Conservation (phyloP, 2,113 vertebrate genomes). For the Daphoenositta chrysoptera region DNA sequence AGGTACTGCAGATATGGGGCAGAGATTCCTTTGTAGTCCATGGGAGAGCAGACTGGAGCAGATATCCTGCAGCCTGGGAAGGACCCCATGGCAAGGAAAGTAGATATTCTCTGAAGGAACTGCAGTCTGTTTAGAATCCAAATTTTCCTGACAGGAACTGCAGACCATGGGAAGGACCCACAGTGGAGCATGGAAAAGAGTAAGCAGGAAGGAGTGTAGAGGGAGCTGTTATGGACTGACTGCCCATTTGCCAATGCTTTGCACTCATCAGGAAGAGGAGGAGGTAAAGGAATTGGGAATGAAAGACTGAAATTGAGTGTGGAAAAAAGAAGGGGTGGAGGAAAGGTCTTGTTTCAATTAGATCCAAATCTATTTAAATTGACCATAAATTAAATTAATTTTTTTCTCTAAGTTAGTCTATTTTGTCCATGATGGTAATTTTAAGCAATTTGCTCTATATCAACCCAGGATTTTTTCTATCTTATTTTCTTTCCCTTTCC, state of each 20-base stretch:
- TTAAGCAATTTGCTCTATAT: background rate
- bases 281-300: background rate
- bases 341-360: background rate
- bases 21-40: background rate
- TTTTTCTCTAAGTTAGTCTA: background rate
- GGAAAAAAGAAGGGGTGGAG: background rate
- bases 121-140: background rate
- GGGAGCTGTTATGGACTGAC: fast-evolving
- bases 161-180: background rate
- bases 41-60: background rate
- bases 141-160: background rate
- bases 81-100: background rate
- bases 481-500: background rate
- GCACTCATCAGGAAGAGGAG: fast-evolving
- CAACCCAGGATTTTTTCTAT: fast-evolving
- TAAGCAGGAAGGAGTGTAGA: background rate
- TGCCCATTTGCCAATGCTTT: background rate
- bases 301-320: background rate
- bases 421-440: background rate
- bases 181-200: background rate
- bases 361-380: background rate
- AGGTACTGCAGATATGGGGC: background rate
- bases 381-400: background rate
- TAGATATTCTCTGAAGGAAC: background rate
- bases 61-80: background rate